Evolutionary conservation across 1,140 invertebrate genomes (phyloP), one percentile per base, ranked within the genome.

Genomic region (Leptinotarsa undecemlineata): DNA sequence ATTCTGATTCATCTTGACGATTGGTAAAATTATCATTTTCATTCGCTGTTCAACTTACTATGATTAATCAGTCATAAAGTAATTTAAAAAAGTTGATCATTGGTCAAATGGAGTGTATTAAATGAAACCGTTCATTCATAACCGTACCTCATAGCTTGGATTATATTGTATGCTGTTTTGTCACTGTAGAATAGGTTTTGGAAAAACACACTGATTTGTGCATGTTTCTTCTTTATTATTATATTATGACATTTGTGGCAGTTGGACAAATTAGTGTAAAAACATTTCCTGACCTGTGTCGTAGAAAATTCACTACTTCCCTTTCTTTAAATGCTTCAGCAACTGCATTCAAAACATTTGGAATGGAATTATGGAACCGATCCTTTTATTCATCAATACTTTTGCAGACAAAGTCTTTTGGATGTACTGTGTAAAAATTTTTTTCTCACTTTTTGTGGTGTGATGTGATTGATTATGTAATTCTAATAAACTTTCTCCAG

Each of bases 121-220:
- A 57, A 57, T 57, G 51, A 57, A 57, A 57, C 51, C 15, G 51
- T 57, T 57, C 51, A 57, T 57, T 17, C 51, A 57, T 57, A 19
- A 57, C 51, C 51, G 17, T 17, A 57, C 17, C 15, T 57, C 51
- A 57, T 57, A 4, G 51, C 51, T 57, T 57, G 51, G n/a, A 33
- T 19, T 57, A 8, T 5, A 47, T 63, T 72, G 51, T 48, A 21
- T 33, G 69, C 71, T 72, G 61, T 72, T 72, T 48, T 21, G 71
- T 72, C 71, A 72, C 71, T 64, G 71, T 72, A 72, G 71, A 48
- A 51, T 64, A 47, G 71, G 71, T 71, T 71, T 71, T 62, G 48
- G 57, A 21, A 71, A 71, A 60, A 57, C 20, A 33, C 51, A 60
- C 51, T 61, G 23, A 71, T 71, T 71, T 71, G 69, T 61, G 60